Evolutionary conservation across 2,888 invertebrate genomes (phyloP).

Genomic region (Eristalis pertinax): DNA sequence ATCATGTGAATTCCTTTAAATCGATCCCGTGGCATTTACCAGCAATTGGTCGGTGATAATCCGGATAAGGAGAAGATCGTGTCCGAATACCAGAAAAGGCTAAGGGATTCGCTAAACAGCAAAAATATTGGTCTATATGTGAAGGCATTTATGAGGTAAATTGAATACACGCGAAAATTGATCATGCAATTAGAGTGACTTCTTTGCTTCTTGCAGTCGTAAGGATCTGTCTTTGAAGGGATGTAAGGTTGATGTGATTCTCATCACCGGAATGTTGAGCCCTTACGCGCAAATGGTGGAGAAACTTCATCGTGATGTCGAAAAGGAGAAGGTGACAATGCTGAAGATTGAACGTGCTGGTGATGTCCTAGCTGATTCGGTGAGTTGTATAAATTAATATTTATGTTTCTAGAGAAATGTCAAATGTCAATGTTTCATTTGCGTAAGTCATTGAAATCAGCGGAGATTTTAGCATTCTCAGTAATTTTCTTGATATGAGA

Average conservation of each 20-base stretch:
- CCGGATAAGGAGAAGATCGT: slow-evolving; percentile 89
- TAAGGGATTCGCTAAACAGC: slow-evolving; percentile 89
- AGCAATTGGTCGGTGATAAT: slow-evolving; percentile 85
- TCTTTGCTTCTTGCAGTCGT: slow-evolving; percentile 83
- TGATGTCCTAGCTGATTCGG: slow-evolving; percentile 93
- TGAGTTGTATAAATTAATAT: slow-evolving; percentile 80
- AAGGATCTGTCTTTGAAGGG: slow-evolving; percentile 87
- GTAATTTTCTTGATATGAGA: no score
- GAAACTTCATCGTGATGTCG: slow-evolving; percentile 89
- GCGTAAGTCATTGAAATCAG: no score
- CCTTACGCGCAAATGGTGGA: slow-evolving; percentile 91
- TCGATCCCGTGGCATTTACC: slow-evolving; percentile 41
- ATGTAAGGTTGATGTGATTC: slow-evolving; percentile 89
- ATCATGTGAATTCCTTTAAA: slow-evolving; percentile 34
- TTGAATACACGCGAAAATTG: slow-evolving; percentile 64
- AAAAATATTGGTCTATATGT: slow-evolving; percentile 92
- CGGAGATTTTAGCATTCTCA: no score
- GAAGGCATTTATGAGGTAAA: slow-evolving; percentile 91
- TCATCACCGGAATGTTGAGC: slow-evolving; percentile 90
- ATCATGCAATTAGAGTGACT: not conserved
- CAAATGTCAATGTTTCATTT: no score
- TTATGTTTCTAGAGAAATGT: no score
- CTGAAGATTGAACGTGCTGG: slow-evolving; percentile 92
- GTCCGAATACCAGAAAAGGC: slow-evolving; percentile 88
- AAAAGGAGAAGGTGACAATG: slow-evolving; percentile 91